These are phyloP conservation scores for Fregetta grallaria DNA, from an alignment of 2,113 vertebrate genomes.

Conservation along the genomic window DNA sequence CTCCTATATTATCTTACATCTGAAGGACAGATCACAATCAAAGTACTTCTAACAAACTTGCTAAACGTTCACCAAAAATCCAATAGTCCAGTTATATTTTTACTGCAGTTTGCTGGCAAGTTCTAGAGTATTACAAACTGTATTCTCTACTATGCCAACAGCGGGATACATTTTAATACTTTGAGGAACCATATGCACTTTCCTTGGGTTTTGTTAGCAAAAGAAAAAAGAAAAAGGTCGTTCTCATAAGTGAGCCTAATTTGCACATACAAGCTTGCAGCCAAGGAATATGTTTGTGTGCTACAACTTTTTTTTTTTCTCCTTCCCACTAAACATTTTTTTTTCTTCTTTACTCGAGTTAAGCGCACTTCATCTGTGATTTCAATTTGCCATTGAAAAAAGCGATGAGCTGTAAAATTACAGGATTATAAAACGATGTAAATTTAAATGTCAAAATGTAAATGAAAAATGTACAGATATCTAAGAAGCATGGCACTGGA, in stretches of 20 bases:
- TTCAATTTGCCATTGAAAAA: constrained; percentile 60
- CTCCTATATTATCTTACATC: neutral
- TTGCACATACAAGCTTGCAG: constrained; percentile 44
- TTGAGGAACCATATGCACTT: constrained; percentile 29
- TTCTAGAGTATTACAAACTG: constrained; percentile 6
- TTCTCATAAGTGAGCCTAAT: constrained; percentile 47
- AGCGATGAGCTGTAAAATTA: constrained; percentile 65
- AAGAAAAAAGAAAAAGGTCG: constrained; percentile 44
- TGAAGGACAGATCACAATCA: neutral
- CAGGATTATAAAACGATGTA: constrained; percentile 37
- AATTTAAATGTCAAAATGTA: constrained; percentile 65
- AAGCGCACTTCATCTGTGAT: constrained; percentile 45
- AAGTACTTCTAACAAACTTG: neutral
- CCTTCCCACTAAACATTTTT: constrained; percentile 46
- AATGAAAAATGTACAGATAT: constrained; percentile 53
- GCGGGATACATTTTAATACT: constrained; percentile 39
- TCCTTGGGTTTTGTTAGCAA: constrained; percentile 40
- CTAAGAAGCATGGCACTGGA: constrained; percentile 22
- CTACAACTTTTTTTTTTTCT: neutral
- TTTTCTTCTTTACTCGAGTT: constrained; percentile 16
- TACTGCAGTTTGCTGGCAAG: neutral
- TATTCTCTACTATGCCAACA: constrained; percentile 5
- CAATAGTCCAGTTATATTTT: constrained; percentile 30
- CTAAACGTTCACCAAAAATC: constrained; percentile 21
- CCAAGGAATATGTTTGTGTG: constrained; percentile 47